Conservation (phyloP, 2,113 vertebrate genomes). For the Mus spicilegus region DNA sequence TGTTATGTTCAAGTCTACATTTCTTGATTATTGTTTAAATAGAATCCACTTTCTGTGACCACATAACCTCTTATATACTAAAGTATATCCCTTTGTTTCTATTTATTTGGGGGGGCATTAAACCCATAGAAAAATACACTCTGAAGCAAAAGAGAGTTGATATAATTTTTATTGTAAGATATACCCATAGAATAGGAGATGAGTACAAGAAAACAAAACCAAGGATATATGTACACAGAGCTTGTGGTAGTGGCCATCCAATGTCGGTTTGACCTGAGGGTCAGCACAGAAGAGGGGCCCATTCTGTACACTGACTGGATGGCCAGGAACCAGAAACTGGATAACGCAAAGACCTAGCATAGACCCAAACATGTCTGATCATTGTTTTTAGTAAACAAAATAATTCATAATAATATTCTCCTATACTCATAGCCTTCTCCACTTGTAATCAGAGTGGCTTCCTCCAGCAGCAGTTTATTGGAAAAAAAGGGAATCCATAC, state of each 20-base stretch:
- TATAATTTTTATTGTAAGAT: background rate
- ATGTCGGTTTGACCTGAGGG: background rate
- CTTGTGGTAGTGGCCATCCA: too few species aligned
- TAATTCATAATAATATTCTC: background rate
- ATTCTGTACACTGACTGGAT: too few species aligned
- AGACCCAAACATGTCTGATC: background rate
- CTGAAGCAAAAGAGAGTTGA: background rate
- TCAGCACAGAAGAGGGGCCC: background rate
- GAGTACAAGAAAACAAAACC: background rate
- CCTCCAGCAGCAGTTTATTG: background rate
- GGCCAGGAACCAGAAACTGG: background rate
- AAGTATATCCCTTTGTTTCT: background rate
- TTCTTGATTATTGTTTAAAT: background rate
- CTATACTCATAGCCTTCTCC: background rate
- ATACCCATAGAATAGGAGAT: background rate
- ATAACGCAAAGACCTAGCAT: too few species aligned
- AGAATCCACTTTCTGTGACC: background rate
- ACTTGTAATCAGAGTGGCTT: background rate
- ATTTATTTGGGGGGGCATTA: background rate
- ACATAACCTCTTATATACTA: background rate
- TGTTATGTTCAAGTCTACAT: background rate
- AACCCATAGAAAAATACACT: background rate
- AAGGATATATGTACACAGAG: background rate
- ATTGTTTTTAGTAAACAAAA: background rate
- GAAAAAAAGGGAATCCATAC: background rate